Base-by-base conservation (phyloP, 2,797 vertebrate genomes). In the Labeo calbasu region DNA sequence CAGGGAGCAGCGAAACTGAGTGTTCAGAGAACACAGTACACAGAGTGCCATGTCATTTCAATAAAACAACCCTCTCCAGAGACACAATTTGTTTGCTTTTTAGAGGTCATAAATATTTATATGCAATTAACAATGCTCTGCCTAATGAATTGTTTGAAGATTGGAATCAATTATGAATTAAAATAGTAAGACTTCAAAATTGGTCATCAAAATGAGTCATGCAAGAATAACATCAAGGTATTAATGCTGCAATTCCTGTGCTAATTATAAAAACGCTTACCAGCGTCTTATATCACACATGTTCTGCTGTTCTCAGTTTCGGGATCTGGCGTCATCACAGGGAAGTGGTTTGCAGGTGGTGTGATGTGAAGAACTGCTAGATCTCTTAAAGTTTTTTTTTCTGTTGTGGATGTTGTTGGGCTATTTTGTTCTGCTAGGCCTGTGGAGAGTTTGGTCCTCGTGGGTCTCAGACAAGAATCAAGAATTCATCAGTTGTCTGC, bases 101-200 rank as follows among this genome's bases (percentile, higher is more conserved):
- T 77, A 46, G 36, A 55, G 55, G 36, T 77, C 36, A 61, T 77
- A 77, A 43, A 77, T 77, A 77, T 77, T 5, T 46, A 77, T 77
- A 46, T 5, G 55, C 75, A 59, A 61, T 77, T 77, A 77, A 46
- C 55, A 77, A 46, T 43, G 55, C 75, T 59, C 75, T 77, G 36
- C 36, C 75, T 77, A 77, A 77, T 77, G 21, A 77, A 61, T 61
- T 61, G 75, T 77, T 59, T 77, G 75, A 77, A 59, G 75, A 77
- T 40, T 17, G 55, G 36, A 77, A 77, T 61, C 53, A 77, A 25
- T 77, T 77, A 46, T 61, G 55, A 77, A 77, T 77, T 25, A 25
- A 61, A 77, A 77, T n/a, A 77, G 36, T 59, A 77, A 77, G 55
- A 57, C 55, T 59, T 59, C 73, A 23, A 43, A 77, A 43, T 23